Evolutionary conservation across 1,140 invertebrate species (phyloP).

Genomic region (Tribolium castaneum): DNA sequence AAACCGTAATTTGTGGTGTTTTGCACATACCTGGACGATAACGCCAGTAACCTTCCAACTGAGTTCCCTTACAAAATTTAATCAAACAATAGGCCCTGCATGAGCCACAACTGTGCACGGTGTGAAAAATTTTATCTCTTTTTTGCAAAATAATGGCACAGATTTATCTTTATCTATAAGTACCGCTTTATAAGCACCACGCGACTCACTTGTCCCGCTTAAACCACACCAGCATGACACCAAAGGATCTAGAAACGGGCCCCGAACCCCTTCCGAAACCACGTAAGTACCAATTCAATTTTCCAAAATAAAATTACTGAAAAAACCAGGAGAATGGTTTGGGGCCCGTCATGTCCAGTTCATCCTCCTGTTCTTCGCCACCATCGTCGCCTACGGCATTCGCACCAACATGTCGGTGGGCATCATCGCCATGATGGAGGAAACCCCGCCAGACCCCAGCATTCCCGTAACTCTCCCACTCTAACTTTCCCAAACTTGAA

Average conservation of each 20-base stretch:
- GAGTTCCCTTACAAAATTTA: too few relatives aligned
- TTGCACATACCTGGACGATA: too few relatives aligned
- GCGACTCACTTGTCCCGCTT: too few relatives aligned
- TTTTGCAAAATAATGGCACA: too few relatives aligned
- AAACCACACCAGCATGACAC: not conserved
- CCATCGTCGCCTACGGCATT: constrained; percentile 71
- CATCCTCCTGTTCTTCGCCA: constrained; percentile 70
- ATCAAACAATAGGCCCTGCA: too few relatives aligned
- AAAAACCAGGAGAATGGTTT: constrained; percentile 55
- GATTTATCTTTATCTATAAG: too few relatives aligned
- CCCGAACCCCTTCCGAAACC: not conserved
- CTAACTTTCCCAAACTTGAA: not conserved
- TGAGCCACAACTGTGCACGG: too few relatives aligned
- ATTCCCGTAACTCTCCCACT: constrained; percentile 50
- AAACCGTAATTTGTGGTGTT: too few relatives aligned
- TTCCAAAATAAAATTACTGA: too few relatives aligned
- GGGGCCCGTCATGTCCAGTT: constrained; percentile 74
- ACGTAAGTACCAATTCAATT: not conserved
- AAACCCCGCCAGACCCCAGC: constrained; percentile 55
- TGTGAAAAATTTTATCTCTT: too few relatives aligned
- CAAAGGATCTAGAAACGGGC: not conserved
- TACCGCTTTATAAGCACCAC: too few relatives aligned
- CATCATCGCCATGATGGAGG: constrained; percentile 74
- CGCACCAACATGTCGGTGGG: constrained; percentile 76
- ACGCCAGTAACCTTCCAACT: too few relatives aligned